phyloP scores from a whole-genome alignment of 2,888 invertebrate genomes.

The Chrysolina americana region DNA sequence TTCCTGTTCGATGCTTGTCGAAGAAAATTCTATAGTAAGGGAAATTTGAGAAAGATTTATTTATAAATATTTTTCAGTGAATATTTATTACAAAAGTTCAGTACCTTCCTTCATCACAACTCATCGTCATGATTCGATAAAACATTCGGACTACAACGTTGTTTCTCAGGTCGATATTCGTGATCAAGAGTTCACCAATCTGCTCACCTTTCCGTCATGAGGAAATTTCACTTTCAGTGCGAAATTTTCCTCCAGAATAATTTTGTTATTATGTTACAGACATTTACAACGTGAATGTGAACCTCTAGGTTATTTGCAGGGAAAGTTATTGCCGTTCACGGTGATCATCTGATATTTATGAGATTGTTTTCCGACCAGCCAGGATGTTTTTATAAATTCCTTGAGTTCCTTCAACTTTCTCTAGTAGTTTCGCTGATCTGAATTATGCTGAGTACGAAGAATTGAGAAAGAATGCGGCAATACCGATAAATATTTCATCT shows the following conservation, averaged over 20 bases:
- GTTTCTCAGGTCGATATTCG: background rate
- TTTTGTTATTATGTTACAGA: conserved; percentile 22
- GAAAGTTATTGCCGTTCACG: conserved; percentile 29
- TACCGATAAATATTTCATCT: no score
- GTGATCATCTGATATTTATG: conserved; percentile 30
- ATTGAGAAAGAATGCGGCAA: background rate
- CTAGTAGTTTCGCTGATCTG: conserved; percentile 1
- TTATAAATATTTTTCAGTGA: no score
- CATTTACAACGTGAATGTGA: conserved; percentile 7
- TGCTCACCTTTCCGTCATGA: conserved; percentile 19
- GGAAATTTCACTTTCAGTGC: conserved; percentile 33
- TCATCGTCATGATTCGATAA: background rate
- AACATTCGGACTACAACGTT: background rate
- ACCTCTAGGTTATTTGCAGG: conserved; percentile 17
- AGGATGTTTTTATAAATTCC: background rate
- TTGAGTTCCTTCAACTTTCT: conserved; percentile 25
- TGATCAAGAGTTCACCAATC: conserved; percentile 3
- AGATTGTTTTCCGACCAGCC: conserved; percentile 13
- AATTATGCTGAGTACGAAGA: background rate
- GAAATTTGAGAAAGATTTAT: no score
- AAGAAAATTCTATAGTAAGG: no score
- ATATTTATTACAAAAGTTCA: no score
- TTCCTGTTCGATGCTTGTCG: no score
- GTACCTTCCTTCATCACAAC: no score
- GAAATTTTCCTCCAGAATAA: conserved; percentile 31